A percentile compares a stretch with the other conserved stretches of the same genome.
phyloP scores from a whole-genome alignment of 2,113 vertebrate genomes.

The Piprites chloris region DNA sequence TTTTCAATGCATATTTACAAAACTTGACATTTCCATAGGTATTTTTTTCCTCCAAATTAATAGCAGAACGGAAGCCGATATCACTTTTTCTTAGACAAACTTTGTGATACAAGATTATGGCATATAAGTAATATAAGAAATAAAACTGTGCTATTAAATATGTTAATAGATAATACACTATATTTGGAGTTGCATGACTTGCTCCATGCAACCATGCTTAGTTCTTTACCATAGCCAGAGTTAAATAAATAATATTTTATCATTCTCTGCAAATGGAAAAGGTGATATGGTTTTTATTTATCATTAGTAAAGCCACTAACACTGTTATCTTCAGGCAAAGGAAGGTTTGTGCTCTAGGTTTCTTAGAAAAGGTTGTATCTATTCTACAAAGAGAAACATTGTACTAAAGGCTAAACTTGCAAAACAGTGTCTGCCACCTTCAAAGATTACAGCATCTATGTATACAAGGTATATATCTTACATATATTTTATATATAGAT shows the following conservation, averaged over 20 bases:
- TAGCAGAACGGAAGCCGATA: not conserved
- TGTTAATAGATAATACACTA: not conserved
- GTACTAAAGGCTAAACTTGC: not conserved
- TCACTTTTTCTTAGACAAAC: not conserved
- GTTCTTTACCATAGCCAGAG: not conserved
- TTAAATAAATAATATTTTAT: not conserved
- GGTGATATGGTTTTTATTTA: not conserved
- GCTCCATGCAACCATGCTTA: too few species aligned
- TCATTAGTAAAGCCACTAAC: not conserved
- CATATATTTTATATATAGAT: not conserved
- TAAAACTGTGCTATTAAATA: not conserved
- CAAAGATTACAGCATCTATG: not conserved
- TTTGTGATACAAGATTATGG: not conserved
- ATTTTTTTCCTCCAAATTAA: not conserved
- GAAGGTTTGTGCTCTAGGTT: not conserved
- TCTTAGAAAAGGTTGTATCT: not conserved
- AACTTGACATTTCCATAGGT: not conserved
- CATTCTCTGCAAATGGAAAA: not conserved
- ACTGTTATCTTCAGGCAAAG: not conserved
- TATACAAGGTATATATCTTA: not conserved
- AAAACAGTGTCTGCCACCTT: not conserved
- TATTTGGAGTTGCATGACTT: not conserved
- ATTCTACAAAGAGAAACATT: not conserved
- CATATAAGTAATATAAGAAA: not conserved
- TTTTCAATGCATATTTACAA: not conserved